Evolutionary conservation across 2,797 vertebrate genomes (phyloP).

Genomic region (Lemur catta): DNA sequence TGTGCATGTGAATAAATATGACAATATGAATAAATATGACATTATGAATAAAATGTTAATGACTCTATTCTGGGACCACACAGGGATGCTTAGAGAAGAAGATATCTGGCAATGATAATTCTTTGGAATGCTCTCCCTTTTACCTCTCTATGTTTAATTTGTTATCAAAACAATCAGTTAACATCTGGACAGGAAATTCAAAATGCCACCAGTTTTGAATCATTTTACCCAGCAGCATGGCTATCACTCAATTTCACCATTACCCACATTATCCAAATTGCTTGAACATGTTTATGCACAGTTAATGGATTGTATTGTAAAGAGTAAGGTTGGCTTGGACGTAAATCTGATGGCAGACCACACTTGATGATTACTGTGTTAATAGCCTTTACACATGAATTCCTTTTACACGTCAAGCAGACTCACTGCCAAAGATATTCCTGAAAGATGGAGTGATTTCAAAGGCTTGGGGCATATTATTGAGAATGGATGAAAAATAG

Average conservation of each 20-base stretch:
- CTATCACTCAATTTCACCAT: constrained; percentile 50
- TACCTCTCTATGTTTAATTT: constrained; percentile 65
- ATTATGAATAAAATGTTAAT: not conserved
- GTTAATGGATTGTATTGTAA: constrained; percentile 78
- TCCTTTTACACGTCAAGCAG: constrained; percentile 56
- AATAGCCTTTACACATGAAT: constrained; percentile 66
- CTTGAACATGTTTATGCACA: constrained; percentile 77
- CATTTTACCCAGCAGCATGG: constrained; percentile 68
- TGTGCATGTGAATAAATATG: not conserved
- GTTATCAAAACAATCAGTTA: constrained; percentile 69
- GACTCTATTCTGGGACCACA: not conserved
- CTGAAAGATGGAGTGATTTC: constrained; percentile 27
- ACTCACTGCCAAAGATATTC: not conserved
- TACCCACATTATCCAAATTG: constrained; percentile 78
- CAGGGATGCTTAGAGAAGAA: not conserved
- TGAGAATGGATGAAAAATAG: constrained; percentile 40
- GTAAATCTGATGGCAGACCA: constrained; percentile 74
- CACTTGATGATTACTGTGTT: constrained; percentile 64
- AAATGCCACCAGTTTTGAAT: constrained; percentile 74
- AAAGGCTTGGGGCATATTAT: not conserved
- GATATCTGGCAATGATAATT: constrained; percentile 2
- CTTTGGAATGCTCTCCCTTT: not conserved
- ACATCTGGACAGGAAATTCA: constrained; percentile 64
- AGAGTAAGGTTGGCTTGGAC: constrained; percentile 62
- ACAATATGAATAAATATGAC: not conserved